Conservation (phyloP, 1,140 invertebrate species). For the Schlechtendalia chinensis region DNA sequence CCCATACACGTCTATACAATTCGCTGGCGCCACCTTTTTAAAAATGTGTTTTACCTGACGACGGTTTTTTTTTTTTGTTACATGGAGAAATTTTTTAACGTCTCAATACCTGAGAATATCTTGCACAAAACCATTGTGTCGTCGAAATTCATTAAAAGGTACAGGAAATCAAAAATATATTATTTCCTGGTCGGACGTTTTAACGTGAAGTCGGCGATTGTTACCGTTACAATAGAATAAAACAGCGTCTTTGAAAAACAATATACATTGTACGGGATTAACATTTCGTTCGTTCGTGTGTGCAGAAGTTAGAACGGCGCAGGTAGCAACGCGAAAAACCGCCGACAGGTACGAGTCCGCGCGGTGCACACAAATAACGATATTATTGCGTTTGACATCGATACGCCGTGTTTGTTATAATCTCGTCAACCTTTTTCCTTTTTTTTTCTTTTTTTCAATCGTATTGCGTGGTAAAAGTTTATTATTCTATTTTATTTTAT, state of each 20-base stretch:
- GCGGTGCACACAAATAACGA: too few relatives aligned
- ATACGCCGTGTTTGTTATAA: too few relatives aligned
- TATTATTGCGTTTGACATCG: too few relatives aligned
- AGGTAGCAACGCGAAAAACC: too few relatives aligned
- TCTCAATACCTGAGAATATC: not conserved
- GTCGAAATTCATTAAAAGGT: not conserved
- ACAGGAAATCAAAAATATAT: not conserved
- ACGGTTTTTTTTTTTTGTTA: not conserved
- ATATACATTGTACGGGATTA: not conserved
- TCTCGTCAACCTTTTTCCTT: too few relatives aligned
- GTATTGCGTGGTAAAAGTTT: too few relatives aligned
- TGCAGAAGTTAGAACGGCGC: too few relatives aligned
- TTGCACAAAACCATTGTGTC: not conserved
- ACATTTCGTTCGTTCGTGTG: not conserved
- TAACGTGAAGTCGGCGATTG: not conserved
- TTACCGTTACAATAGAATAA: not conserved
- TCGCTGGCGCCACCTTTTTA: conserved; percentile 8
- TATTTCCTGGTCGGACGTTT: conserved; percentile 1
- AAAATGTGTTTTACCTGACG: not conserved
- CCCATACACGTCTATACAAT: not conserved
- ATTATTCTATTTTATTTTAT: too few relatives aligned
- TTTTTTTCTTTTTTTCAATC: too few relatives aligned
- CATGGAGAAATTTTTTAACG: not conserved
- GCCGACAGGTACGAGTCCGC: too few relatives aligned
- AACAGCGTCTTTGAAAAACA: not conserved